Base-by-base conservation (phyloP, 2,797 vertebrate species). In the Mallotus villosus region DNA sequence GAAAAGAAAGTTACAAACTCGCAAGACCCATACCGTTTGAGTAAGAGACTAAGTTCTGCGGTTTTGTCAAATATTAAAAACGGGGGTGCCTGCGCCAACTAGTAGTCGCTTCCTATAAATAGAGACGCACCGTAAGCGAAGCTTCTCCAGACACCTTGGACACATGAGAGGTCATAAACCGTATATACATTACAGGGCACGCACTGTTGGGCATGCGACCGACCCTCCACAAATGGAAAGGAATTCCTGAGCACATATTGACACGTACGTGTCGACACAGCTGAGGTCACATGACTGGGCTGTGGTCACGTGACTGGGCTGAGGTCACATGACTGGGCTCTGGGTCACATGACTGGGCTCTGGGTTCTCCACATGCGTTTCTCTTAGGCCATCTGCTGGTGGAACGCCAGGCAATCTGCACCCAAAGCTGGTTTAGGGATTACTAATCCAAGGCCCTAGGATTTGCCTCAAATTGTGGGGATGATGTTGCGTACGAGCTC, bases 321-420 rank as follows among this genome's bases (percentile, higher is more conserved):
- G 2, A 2, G 14, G 25, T 34, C 32, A 55, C 1, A 12, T 67
- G 25, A 25, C 32, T 67, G 49, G 32, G 46, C 24, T 63, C 4
- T 19, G 27, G 62, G n/a, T n/a, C n/a, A n/a, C n/a, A n/a, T n/a
- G n/a, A n/a, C n/a, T n/a, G 3, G 8, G 17, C 2, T 8, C 29
- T n/a, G 19, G 8, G 9, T 37, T 37, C 8, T 22, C 62, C 41
- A 19, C 61, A 29, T 63, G 8, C 25, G 37, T 37, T 41, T 46
- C 63, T 41, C 37, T 65, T 49, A 22, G 37, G 63, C 63, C 63
- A 65, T 65, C 63, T 65, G 63, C 63, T 65, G 37, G 63, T 25
- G 12, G 41, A 19, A 34, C 14, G 63, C 37, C 37, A 25, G 29
- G 24, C 37, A 65, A 46, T 65, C 34, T 65, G 63, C 51, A 34